Evolutionary conservation across 1,140 invertebrate species (phyloP), one percentile per base, ranked within the genome.

Genomic region (Drosophila lowei): DNA sequence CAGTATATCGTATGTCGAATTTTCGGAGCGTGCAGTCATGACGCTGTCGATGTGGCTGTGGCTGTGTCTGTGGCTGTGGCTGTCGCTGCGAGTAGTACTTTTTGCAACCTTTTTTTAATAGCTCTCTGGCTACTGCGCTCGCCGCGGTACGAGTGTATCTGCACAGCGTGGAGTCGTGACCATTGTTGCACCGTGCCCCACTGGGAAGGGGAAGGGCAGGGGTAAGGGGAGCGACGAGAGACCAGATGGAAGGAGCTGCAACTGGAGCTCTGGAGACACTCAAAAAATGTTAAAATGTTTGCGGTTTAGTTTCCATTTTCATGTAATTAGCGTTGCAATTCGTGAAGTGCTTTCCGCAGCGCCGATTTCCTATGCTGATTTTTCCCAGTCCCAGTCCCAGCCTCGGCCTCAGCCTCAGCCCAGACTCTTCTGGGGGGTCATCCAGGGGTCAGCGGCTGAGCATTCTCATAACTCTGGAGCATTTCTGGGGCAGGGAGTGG

Each of bases 11-110:
- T 86, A 81, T 86, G 81, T 86, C 81, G 81, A 86, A 86, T 86
- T 86, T 86, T 54, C 81, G 79, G 77, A 86, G 83, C 81, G 81
- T 86, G 81, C 81, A 86, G 81, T 86, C 81, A 85, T 85, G 81
- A 86, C 60, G 80, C 64, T 77, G 80, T 85, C 63, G 80, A 64
- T 47, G 75, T 64, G 38, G 54, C 47, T 28, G 30, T 8, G 30
- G 30, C 30, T 30, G 30, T 25, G 3, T 4, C 23, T 48, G 75
- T 64, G 38, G 54, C 47, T 30, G 28, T 7, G 6, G 28, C 7
- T 30, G 28, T 23, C 23, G 23, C 23, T 23, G 23, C 23, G 23
- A 23, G 2, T 28, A 56, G 75, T 62, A 67, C 55, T 62, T 62
- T 62, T 74, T 83, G 65, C 50, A 42, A 68, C 60, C 41, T 60